Evolutionary conservation across 30 jellyfish, hydroid and myxozoan genomes (phyloP).

Genomic region (Aurelia aurita): DNA sequence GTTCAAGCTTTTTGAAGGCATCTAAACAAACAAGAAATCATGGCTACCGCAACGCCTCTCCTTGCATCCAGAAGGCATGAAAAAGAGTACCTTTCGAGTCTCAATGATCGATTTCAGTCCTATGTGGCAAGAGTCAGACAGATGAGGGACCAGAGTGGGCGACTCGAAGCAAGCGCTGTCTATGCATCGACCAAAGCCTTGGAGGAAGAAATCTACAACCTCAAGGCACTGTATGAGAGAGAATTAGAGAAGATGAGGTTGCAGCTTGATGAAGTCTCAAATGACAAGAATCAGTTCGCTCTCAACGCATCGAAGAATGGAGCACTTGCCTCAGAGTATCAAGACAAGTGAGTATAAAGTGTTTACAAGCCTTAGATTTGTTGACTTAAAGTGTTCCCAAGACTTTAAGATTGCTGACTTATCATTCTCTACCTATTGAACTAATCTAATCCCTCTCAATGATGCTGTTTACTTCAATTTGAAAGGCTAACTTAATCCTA

Average conservation of each 20-base stretch:
- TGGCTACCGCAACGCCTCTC: conserved; percentile 84
- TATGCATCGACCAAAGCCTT: conserved; percentile 72
- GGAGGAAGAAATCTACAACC: conserved; percentile 83
- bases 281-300: conserved; percentile 75
- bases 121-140: conserved; percentile 75
- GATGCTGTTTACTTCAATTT: no score
- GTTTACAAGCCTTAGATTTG: background rate
- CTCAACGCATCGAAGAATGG: conserved; percentile 79
- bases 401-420: no score
- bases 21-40: background rate
- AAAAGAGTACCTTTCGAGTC: conserved; percentile 53
- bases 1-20: no score
- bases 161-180: conserved; percentile 73
- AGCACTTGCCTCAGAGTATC: conserved; percentile 75
- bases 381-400: no score
- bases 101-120: conserved; percentile 82
- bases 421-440: no score
- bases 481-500: no score
- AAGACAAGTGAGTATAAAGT: conserved; percentile 72
- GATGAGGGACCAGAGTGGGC: conserved; percentile 87
- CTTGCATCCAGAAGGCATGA: conserved; percentile 62
- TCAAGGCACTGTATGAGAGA: conserved; percentile 78
- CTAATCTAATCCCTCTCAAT: no score
- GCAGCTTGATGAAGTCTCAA: conserved; percentile 73
- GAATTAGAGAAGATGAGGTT: conserved; percentile 77